Evolutionary conservation across 2,113 vertebrate species (phyloP).

Genomic region (Labeo catla): DNA sequence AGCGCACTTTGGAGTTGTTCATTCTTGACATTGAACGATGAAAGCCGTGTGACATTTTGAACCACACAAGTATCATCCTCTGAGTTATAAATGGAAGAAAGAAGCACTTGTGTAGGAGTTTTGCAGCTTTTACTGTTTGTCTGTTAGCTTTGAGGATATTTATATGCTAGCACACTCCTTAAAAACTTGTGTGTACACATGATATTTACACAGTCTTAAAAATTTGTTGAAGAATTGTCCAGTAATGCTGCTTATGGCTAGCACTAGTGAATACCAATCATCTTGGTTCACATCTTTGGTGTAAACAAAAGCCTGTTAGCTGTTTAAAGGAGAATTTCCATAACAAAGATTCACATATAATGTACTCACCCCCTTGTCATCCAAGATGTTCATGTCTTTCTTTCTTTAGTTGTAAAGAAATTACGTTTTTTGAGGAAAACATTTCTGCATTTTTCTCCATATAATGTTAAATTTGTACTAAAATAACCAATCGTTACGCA

Average conservation of each 20-base stretch:
- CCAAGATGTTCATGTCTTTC: too few species aligned
- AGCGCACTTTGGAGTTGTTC: neutral
- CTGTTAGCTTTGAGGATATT: neutral
- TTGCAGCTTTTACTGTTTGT: slow-evolving; percentile 3
- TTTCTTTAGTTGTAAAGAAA: too few species aligned
- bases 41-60: slow-evolving; percentile 22
- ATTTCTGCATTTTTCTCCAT: too few species aligned
- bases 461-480: too few species aligned
- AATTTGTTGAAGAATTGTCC: too few species aligned
- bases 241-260: neutral
- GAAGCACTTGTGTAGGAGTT: neutral
- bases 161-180: neutral
- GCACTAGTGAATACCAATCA: neutral
- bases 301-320: neutral
- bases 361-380: too few species aligned
- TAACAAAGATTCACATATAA: too few species aligned
- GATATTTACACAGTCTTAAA: neutral
- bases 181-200: neutral
- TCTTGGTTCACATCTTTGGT: neutral
- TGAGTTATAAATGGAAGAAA: slow-evolving; percentile 6
- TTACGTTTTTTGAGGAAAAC: too few species aligned
- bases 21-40: slow-evolving; percentile 37
- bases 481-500: too few species aligned
- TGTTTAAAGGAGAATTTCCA: neutral
- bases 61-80: slow-evolving; percentile 29